These are phyloP conservation scores for Ochlodes sylvanus DNA, from an alignment of 2,888 invertebrate species.

Conservation along the genomic window DNA sequence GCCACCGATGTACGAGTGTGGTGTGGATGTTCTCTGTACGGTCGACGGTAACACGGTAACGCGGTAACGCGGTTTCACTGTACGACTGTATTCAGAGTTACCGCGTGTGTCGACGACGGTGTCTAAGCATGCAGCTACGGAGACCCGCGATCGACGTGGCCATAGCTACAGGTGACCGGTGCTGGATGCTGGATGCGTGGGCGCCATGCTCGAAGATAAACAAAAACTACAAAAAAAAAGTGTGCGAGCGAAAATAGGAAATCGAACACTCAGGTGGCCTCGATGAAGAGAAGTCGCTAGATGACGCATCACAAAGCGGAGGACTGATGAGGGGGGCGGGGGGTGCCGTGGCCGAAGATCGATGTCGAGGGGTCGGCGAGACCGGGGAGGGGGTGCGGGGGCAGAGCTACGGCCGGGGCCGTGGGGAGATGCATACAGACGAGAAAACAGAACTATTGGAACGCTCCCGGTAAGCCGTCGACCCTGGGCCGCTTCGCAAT, in stretches of 20 bases:
- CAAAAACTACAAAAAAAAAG: constrained; percentile 43
- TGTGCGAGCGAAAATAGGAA: constrained; percentile 58
- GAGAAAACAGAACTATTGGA: constrained; percentile 65
- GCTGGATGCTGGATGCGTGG: constrained; percentile 45
- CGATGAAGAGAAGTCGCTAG: constrained; percentile 45
- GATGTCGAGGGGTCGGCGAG: constrained; percentile 45
- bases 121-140: constrained; percentile 57
- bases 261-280: constrained; percentile 49
- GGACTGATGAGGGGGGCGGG: constrained; percentile 48
- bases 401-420: constrained; percentile 54
- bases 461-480: constrained; percentile 64
- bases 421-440: constrained; percentile 71
- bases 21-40: constrained; percentile 71
- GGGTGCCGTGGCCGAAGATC: constrained; percentile 44
- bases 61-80: too few relatives aligned
- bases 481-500: constrained; percentile 52
- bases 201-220: constrained; percentile 58
- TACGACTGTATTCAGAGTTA: constrained; percentile 72
- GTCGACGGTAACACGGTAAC: too few relatives aligned
- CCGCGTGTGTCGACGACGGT: constrained; percentile 48
- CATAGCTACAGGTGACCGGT: constrained; percentile 43
- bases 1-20: constrained; percentile 68
- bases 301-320: constrained; percentile 56
- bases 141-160: constrained; percentile 9
- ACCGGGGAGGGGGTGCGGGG: constrained; percentile 47